phyloP scores from a whole-genome alignment of 1,140 invertebrate species.

The Apis mellifera region Amel_HAv3.1 CM009932.2:2392001-2392500 shows the following conservation, averaged over 20 bases:
- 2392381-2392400: no score
- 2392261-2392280: not conserved
- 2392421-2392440: no score
- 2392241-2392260: constrained; percentile 15
- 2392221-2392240: not conserved
- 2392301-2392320: constrained; percentile 75
- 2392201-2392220: not conserved
- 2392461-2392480: not conserved
- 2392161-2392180: not conserved
- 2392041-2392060: constrained; percentile 15
- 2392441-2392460: no score
- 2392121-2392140: constrained; percentile 21
- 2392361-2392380: no score
- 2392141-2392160: not conserved
- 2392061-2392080: not conserved
- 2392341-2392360: not conserved
- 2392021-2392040: no score
- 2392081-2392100: not conserved
- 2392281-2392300: constrained; percentile 60
- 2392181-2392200: no score
- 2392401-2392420: no score
- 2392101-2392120: not conserved
- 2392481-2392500: constrained; percentile 69
- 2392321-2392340: constrained; percentile 39
- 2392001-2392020: no score